Evolutionary conservation across 2,888 invertebrate genomes (phyloP), one percentile per base, ranked within the genome.

Genomic region (Omphaloscelis lunosa): DNA sequence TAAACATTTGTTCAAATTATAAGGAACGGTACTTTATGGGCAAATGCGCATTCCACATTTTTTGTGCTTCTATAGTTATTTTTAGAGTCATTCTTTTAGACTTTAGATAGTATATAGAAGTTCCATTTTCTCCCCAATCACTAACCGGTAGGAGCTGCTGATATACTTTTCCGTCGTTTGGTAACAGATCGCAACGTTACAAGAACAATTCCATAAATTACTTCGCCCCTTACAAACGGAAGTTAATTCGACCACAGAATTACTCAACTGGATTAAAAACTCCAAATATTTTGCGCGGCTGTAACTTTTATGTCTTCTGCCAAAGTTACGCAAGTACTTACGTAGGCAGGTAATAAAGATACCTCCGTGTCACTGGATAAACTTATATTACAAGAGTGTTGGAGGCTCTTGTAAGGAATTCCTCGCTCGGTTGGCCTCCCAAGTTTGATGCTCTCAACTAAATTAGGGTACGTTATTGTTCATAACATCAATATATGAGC

Each of bases 321-420:
- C 66, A 72, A 68, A 86, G 84, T 87, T 79, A 78, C 77, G 62
- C 69, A 75, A 76, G 72, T 79, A 81, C 81, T 87, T 84, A 77
- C 71, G 66, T 58, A 82, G 77, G 71, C 68, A 78, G 84, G 86
- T 84, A 82, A 84, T 86, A 87, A 87, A 86, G 82, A 84, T 68
- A 73, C 82, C 77, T 81, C 71, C 75, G 78, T 82, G 84, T 82
- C 84, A 84, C 84, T 77, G 84, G 75, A 82, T 87, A 84, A 82
- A 87, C 86, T 86, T 84, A 82, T 86, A 86, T 87, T 68, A 80
- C 79, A 67, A 45, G 77, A 85, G 79, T 85, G 85, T 86, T 79
- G 77, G 84, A 81, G 63, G 72, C 78, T 85, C 77, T 77, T 87
- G 82, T 80, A 72, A 68, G 79, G 48, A 81, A 84, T 86, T 86